Evolutionary conservation across 2,797 vertebrate species (phyloP), one percentile per base, ranked within the genome.

Genomic region (Gallinago stenura): DNA sequence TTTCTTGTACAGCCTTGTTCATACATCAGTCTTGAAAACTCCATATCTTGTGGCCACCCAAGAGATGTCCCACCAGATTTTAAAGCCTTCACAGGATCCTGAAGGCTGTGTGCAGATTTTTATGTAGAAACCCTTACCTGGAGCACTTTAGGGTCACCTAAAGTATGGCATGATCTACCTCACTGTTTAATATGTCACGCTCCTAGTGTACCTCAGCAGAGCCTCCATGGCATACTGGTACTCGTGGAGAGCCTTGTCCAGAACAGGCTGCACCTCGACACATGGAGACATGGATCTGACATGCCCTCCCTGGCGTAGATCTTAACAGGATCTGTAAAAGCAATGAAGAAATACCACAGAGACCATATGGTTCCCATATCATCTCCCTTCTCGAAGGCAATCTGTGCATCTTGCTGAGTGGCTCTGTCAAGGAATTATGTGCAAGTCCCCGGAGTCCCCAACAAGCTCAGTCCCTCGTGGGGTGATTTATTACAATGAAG

Each of bases 201-300:
- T 25, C 35, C 19, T 39, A 8, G 26, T 2, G 8, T 22, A 26
- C 11, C 33, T n/a, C n/a, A n/a, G n/a, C n/a, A n/a, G n/a, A n/a
- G n/a, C n/a, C n/a, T n/a, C n/a, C n/a, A n/a, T n/a, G n/a, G n/a
- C n/a, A n/a, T n/a, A n/a, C n/a, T n/a, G n/a, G n/a, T n/a, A 4
- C 60, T 77, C 15, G 0, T 17, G 7, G 31, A 50, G 45, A 4
- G 35, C 77, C 17, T 26, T 11, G 35, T 28, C 48, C 25, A 2
- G 15, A n/a, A 65, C 0, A 0, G 24, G 20, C 31, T 31, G 35
- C 8, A 1, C 5, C 24, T 17, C 0, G 3, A 5, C 28, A 5
- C 0, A 2, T 6, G 18, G 60, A 46, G 37, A 62, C 6, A 0
- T 0, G 11, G 35, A 54, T n/a, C 22, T 64, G 68, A 12, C 6